These are phyloP conservation scores for Hyppa rectilinea DNA, from an alignment of 2,888 invertebrate genomes.

Conservation along the genomic window DNA sequence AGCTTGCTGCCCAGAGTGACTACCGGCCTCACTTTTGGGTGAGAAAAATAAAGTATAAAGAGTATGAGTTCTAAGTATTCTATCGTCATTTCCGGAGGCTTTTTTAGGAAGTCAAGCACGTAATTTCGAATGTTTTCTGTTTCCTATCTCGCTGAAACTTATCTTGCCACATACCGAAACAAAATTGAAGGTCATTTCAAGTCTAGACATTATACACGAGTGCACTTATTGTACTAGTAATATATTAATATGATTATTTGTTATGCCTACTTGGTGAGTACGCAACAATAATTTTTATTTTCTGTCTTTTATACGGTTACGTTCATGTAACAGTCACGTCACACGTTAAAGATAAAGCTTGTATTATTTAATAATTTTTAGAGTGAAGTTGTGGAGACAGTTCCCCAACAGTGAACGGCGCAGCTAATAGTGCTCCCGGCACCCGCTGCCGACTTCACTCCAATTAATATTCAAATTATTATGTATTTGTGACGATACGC, in stretches of 20 bases:
- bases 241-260: too few relatives aligned
- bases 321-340: neutral
- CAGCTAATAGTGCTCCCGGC: constrained; percentile 58
- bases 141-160: neutral
- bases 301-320: neutral
- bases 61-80: too few relatives aligned
- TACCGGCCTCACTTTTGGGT: too few relatives aligned
- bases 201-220: constrained; percentile 7
- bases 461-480: constrained; percentile 84
- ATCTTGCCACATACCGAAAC: neutral
- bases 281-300: neutral
- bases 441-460: constrained; percentile 67
- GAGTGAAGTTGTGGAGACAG: constrained; percentile 60
- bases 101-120: neutral
- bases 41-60: too few relatives aligned
- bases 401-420: constrained; percentile 24
- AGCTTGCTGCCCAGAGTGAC: neutral
- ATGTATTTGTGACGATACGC: constrained; percentile 78
- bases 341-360: neutral
- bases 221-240: neutral
- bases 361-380: neutral
- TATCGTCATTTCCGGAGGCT: neutral
- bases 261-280: neutral
- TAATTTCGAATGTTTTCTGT: neutral
- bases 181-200: neutral